phyloP scores from a whole-genome alignment of 2,797 vertebrate genomes.

The Mycteria americana region DNA sequence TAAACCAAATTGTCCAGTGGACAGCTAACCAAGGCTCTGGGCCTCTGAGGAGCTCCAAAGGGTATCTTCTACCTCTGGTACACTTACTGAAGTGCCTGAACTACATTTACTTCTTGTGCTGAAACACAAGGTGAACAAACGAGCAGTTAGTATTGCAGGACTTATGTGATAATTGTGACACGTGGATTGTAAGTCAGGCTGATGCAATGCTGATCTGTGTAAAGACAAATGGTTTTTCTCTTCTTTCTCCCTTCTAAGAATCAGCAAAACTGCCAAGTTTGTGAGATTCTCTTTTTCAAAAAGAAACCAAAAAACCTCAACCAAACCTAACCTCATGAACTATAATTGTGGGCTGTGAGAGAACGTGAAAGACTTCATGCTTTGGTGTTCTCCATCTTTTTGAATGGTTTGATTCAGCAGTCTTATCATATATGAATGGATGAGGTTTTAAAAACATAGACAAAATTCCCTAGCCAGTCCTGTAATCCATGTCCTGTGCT shows the following conservation, averaged over 20 bases:
- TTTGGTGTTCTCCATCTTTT: background rate
- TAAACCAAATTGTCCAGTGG: background rate
- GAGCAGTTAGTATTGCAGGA: background rate
- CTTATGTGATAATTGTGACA: background rate
- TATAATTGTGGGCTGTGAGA: background rate
- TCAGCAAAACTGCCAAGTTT: background rate
- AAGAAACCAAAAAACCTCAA: rapidly evolving
- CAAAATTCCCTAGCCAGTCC: background rate
- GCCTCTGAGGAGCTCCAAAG: background rate
- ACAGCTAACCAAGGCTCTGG: background rate
- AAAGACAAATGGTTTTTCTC: background rate
- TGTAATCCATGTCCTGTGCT: background rate
- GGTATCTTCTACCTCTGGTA: background rate
- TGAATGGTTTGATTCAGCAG: background rate
- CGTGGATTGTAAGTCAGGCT: background rate
- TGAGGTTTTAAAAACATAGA: background rate
- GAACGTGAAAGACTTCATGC: background rate
- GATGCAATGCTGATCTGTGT: background rate
- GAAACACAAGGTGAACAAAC: background rate
- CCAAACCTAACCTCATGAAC: background rate
- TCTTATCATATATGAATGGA: background rate
- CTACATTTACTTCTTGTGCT: background rate
- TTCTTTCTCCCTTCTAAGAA: background rate
- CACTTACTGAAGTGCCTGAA: background rate
- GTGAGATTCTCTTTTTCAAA: background rate